Conservation (phyloP, 2,888 invertebrate genomes). For the Dorcus hopei region DNA sequence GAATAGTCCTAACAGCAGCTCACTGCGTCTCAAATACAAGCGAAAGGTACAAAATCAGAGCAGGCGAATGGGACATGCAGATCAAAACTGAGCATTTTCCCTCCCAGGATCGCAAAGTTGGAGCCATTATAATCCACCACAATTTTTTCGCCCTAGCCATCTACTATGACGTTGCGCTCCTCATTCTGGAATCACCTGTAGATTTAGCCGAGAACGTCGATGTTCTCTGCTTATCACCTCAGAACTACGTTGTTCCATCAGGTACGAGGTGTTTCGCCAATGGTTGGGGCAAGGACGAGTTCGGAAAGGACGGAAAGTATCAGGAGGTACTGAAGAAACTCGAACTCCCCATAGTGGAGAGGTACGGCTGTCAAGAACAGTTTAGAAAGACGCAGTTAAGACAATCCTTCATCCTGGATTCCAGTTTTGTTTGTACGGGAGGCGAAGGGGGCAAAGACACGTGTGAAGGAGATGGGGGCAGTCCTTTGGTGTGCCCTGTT, state of each 20-base stretch:
- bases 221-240: conserved; percentile 62
- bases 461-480: conserved; percentile 50
- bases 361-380: conserved; percentile 43
- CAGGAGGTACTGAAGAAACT: conserved; percentile 63
- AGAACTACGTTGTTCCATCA: conserved; percentile 52
- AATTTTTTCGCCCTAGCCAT: conserved; percentile 64
- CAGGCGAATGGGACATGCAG: conserved; percentile 83
- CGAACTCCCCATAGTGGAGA: conserved; percentile 64
- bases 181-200: conserved; percentile 62
- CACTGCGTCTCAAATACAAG: conserved; percentile 64
- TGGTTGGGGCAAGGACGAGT: conserved; percentile 74
- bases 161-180: conserved; percentile 71
- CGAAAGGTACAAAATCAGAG: conserved; percentile 52
- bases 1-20: conserved; percentile 74
- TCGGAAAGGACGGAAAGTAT: conserved; percentile 56
- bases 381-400: conserved; percentile 69
- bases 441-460: conserved; percentile 70
- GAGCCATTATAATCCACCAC: conserved; percentile 58
- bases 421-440: conserved; percentile 75
- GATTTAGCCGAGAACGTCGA: conserved; percentile 66
- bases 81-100: conserved; percentile 64
- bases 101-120: conserved; percentile 67
- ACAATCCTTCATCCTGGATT: conserved; percentile 61
- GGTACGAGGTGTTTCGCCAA: conserved; percentile 62
- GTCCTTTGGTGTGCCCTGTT: conserved; percentile 69